A percentile compares a stretch with the other conserved stretches of the same genome.
Conservation (phyloP, 2,888 invertebrate species). For the Leptopterna dolabrata region DNA sequence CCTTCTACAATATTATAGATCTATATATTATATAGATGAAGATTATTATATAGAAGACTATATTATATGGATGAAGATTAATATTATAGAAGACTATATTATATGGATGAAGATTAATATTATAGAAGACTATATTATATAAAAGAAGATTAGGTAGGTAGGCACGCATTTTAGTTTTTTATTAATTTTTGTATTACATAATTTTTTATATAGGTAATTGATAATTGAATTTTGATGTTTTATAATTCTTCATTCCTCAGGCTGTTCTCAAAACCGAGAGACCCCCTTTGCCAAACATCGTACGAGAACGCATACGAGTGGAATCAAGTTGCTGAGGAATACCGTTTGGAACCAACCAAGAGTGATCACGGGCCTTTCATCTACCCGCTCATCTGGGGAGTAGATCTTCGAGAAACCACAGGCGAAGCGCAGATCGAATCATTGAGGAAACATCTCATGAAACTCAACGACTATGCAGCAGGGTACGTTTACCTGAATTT, state of each 20-base stretch:
- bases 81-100: too few relatives aligned
- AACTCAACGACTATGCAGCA: conserved; percentile 68
- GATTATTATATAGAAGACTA: too few relatives aligned
- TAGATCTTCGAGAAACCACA: conserved; percentile 67
- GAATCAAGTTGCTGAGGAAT: conserved; percentile 66
- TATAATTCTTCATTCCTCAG: conserved; percentile 64
- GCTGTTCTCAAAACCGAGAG: conserved; percentile 68
- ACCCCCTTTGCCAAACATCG: conserved; percentile 65
- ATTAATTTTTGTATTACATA: too few relatives aligned
- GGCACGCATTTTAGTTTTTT: too few relatives aligned
- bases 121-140: too few relatives aligned
- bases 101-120: too few relatives aligned
- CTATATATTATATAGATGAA: too few relatives aligned
- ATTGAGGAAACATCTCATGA: conserved; percentile 68
- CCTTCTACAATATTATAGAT: too few relatives aligned
- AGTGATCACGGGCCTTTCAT: not conserved
- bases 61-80: too few relatives aligned
- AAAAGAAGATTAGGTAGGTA: too few relatives aligned
- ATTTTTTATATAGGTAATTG: too few relatives aligned
- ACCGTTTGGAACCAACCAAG: conserved; percentile 60
- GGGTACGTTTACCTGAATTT: conserved; percentile 68
- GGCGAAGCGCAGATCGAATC: conserved; percentile 65
- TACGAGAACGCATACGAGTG: conserved; percentile 65
- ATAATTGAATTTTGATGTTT: too few relatives aligned
- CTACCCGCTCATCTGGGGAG: conserved; percentile 69